Base-by-base conservation (phyloP, 1,140 invertebrate species). In the Diplogasteroides magnus region DNA sequence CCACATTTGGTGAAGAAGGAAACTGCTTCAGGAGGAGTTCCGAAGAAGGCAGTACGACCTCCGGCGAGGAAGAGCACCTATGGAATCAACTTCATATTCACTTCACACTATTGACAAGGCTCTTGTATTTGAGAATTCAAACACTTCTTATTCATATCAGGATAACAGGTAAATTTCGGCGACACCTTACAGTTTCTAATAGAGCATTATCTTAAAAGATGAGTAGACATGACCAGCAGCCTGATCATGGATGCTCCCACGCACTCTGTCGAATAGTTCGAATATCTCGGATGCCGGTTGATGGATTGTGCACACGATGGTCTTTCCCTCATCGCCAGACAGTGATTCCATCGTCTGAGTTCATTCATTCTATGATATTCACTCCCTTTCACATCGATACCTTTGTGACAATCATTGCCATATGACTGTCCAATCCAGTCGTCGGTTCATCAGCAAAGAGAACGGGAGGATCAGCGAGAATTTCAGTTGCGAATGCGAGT, bases 251-350 rank as follows among this genome's bases (percentile, higher is more conserved):
- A n/a, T n/a, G n/a, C n/a, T n/a, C 29, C 11, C 26, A 31, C 23
- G 11, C 55, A 71, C 69, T 66, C 37, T 58, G 65, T 91, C 88
- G 82, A 93, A 93, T 58, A 90, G 84, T 76, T 90, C 88, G 75
- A 92, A 91, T 13, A 92, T 87, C 71, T 90, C 90, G 1, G 91
- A 92, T 11, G 90, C 89, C 0, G 91, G 91, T 77, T 93, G 91
- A 83, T 93, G 91, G 31, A 93, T 89, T 0, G 90, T 90, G 76
- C 90, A 90, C 25, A 93, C 87, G 14, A 92, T 88, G 56, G 90
- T 88, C 85, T 90, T 91, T 58, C 87, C 90, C 59, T 69, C 31
- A 29, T 64, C 70, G 13, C 58, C n/a, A 29, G 70, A 64, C 59
- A 72, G 37, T 0, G 58, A 29, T 57, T 72, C 70, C 85, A 86